These are phyloP conservation scores for Sinocyclocheilus rhinocerous DNA, from an alignment of 2,113 vertebrate genomes.

Conservation along the genomic window DNA sequence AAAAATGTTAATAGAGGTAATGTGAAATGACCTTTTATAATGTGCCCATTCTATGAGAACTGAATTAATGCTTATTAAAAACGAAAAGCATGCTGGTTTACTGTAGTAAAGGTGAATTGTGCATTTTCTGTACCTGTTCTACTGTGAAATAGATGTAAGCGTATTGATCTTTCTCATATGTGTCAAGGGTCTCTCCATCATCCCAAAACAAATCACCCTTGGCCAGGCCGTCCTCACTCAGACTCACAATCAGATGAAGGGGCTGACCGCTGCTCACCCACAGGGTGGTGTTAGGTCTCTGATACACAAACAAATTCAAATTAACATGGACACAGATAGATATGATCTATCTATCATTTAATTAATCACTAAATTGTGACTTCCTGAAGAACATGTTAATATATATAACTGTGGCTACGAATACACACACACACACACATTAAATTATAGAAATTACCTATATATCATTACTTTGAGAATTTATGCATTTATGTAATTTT, in stretches of 20 bases:
- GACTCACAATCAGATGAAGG: constrained; percentile 74
- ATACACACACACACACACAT: too few relatives aligned
- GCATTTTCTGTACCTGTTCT: constrained; percentile 71
- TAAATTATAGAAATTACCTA: neutral
- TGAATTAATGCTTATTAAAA: neutral
- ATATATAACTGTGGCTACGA: too few relatives aligned
- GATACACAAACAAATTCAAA: constrained; percentile 26
- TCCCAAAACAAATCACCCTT: constrained; percentile 88
- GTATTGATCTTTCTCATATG: constrained; percentile 77
- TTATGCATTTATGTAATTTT: too few relatives aligned
- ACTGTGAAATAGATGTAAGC: constrained; percentile 80
- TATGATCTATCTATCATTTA: neutral
- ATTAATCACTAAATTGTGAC: too few relatives aligned
- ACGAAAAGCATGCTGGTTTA: neutral
- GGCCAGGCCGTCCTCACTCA: constrained; percentile 71
- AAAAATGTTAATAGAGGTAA: neutral
- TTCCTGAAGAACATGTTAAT: too few relatives aligned
- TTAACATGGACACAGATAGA: neutral
- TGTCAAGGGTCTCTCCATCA: constrained; percentile 81
- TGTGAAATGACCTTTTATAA: neutral
- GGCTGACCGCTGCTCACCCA: constrained; percentile 78
- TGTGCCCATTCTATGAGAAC: neutral
- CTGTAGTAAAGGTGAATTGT: neutral
- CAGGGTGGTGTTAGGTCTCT: constrained; percentile 81
- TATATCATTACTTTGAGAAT: neutral